Evolutionary conservation across 2,113 vertebrate genomes (phyloP).

Genomic region (Oncorhynchus kisutch): DNA sequence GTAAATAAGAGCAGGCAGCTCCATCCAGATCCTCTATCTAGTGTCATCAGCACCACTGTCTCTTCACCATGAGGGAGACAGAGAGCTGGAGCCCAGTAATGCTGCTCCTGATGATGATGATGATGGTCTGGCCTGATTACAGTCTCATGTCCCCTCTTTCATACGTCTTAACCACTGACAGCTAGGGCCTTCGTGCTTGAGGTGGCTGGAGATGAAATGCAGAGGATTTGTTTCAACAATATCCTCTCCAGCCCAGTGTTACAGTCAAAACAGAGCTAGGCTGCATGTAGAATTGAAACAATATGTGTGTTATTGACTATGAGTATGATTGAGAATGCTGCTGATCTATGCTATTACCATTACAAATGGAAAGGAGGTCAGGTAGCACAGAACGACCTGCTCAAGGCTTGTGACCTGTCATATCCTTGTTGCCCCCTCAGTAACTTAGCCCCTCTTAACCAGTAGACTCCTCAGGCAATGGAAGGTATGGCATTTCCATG

Average conservation of each 20-base stretch:
- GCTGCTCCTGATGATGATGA: too few species aligned
- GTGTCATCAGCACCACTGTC: slow-evolving; percentile 25
- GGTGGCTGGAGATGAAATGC: slow-evolving; percentile 8
- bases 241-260: neutral
- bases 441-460: slow-evolving; percentile 48
- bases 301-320: slow-evolving; percentile 33
- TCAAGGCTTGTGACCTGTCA: slow-evolving; percentile 54
- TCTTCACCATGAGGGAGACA: slow-evolving; percentile 30
- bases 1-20: slow-evolving; percentile 79
- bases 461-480: slow-evolving; percentile 73
- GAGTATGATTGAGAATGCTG: slow-evolving; percentile 31
- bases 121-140: slow-evolving; percentile 31
- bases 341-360: slow-evolving; percentile 35
- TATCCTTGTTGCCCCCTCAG: slow-evolving; percentile 53
- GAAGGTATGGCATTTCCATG: slow-evolving; percentile 78
- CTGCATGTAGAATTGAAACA: neutral
- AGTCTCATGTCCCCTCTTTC: neutral
- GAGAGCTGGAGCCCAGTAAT: neutral
- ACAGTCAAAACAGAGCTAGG: neutral
- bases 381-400: slow-evolving; percentile 45
- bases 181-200: neutral
- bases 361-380: slow-evolving; percentile 61
- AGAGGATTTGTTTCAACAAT: neutral
- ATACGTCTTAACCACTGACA: neutral
- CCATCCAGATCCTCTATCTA: slow-evolving; percentile 30